phyloP scores from a whole-genome alignment of 2,113 vertebrate genomes.

The Romanogobio albipinnatus region DNA sequence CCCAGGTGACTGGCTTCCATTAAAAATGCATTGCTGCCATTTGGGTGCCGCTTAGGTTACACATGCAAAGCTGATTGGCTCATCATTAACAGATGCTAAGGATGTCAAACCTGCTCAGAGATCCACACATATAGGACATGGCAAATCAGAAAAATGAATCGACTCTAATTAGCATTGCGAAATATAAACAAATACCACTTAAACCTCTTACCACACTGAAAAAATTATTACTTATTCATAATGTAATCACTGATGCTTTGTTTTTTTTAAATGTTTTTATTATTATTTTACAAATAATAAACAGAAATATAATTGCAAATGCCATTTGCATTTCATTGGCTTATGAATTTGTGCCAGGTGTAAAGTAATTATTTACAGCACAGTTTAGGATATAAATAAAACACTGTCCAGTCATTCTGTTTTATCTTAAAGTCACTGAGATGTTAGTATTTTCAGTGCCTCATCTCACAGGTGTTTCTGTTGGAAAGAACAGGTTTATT shows the following conservation, averaged over 20 bases:
- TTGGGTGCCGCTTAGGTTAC: conserved; percentile 47
- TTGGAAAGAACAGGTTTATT: conserved; percentile 9
- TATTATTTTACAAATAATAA: neutral
- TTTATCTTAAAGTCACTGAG: neutral
- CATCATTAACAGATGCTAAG: conserved; percentile 27
- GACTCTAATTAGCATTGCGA: neutral
- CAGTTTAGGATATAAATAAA: neutral
- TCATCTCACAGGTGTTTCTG: conserved; percentile 29
- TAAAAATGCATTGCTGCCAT: conserved; percentile 59
- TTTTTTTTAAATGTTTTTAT: neutral
- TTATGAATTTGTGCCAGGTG: conserved; percentile 11
- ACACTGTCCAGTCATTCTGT: neutral
- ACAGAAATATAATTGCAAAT: neutral
- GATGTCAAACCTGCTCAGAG: neutral
- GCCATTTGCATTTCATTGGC: neutral
- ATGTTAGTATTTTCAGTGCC: neutral
- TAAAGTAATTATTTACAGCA: conserved; percentile 1
- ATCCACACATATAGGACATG: neutral
- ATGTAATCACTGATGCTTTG: neutral
- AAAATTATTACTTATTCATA: neutral
- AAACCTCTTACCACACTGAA: neutral
- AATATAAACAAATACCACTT: neutral
- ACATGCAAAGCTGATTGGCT: conserved; percentile 30
- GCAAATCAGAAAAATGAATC: neutral
- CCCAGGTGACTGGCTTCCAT: conserved; percentile 44